Evolutionary conservation across 2,888 invertebrate genomes (phyloP).

Genomic region (Epistrophe eligans): DNA sequence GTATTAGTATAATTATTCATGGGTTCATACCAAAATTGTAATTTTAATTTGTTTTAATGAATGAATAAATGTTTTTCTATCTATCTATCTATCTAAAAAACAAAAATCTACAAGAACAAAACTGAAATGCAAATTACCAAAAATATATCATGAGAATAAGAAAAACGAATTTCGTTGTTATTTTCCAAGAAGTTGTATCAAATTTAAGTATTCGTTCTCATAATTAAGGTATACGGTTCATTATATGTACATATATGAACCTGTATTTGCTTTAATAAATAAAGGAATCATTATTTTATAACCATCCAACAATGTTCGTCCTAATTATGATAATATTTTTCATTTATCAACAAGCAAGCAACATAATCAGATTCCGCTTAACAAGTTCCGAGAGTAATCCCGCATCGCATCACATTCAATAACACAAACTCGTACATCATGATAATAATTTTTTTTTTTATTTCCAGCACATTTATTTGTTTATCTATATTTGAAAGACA

Average conservation of each 20-base stretch:
- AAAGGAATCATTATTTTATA: slow-evolving; percentile 31
- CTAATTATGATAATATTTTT: slow-evolving; percentile 66
- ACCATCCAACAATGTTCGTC: slow-evolving; percentile 41
- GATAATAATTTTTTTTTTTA: slow-evolving; percentile 17
- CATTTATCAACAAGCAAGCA: slow-evolving; percentile 50
- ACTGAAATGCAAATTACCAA: no score
- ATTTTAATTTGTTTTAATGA: no score
- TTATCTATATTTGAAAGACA: not conserved
- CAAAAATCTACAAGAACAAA: no score
- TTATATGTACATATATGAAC: no score
- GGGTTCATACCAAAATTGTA: no score
- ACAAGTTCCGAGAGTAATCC: slow-evolving; percentile 23
- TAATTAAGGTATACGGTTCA: no score
- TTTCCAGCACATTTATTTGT: slow-evolving; percentile 7
- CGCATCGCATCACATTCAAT: slow-evolving; percentile 16
- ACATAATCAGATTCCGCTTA: slow-evolving; percentile 58
- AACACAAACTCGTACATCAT: slow-evolving; percentile 11
- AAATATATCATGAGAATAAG: no score
- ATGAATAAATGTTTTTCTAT: no score
- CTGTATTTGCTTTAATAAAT: not conserved
- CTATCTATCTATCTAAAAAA: no score
- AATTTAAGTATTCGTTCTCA: not conserved
- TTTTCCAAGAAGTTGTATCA: no score
- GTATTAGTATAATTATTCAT: no score
- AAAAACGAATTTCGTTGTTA: no score